These are phyloP conservation scores for Mactra quadrangularis DNA, from an alignment of 1,140 invertebrate species.

Conservation along the genomic window DNA sequence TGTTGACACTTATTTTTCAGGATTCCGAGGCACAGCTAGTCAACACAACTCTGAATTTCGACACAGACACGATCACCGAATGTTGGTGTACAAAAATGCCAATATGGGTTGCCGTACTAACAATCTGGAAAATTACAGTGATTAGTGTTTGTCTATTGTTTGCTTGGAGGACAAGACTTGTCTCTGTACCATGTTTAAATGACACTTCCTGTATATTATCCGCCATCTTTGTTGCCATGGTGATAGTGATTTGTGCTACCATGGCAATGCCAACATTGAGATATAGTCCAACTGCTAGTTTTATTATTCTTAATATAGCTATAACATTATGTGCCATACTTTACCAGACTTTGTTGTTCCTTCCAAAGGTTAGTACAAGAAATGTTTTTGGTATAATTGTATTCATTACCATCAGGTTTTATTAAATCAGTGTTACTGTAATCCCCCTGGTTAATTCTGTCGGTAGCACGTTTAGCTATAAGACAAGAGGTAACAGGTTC, in stretches of 20 bases:
- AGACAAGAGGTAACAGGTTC: too few species aligned
- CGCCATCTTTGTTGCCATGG: constrained; percentile 38
- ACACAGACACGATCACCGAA: constrained; percentile 1
- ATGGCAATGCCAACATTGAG: constrained; percentile 15
- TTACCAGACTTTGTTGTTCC: constrained; percentile 40
- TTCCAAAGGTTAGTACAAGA: constrained; percentile 55
- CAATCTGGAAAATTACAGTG: constrained; percentile 37
- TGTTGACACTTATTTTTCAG: too few species aligned
- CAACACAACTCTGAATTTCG: not conserved
- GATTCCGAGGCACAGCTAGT: not conserved
- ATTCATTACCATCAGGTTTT: too few species aligned
- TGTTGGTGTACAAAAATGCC: constrained; percentile 39
- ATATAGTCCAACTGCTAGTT: not conserved
- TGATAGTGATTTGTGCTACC: constrained; percentile 41
- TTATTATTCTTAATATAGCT: constrained; percentile 10
- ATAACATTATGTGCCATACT: constrained; percentile 20
- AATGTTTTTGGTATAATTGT: too few species aligned
- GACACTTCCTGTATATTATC: constrained; percentile 27
- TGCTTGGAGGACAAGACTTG: constrained; percentile 36
- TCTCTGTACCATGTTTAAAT: constrained; percentile 42
- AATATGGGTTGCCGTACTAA: constrained; percentile 25
- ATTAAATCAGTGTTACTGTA: too few species aligned
- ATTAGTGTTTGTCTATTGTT: constrained; percentile 20
- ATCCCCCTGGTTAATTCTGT: too few species aligned
- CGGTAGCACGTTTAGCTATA: too few species aligned